phyloP scores from a whole-genome alignment of 1,140 invertebrate genomes.

The Drosophila truncata region DNA sequence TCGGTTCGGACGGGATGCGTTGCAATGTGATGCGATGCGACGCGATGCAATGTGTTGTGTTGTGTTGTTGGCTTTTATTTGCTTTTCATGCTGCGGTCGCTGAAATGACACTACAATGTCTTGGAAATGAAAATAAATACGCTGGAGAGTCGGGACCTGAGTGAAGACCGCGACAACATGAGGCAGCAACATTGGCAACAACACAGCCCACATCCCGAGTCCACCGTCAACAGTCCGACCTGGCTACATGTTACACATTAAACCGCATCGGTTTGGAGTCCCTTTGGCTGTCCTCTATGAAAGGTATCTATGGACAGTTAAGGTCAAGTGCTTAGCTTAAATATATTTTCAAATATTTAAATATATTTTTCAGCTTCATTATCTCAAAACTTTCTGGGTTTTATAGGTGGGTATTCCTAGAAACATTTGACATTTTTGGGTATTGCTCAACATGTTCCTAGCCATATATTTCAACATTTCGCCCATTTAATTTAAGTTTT shows the following conservation, averaged over 20 bases:
- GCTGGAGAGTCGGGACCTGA: slow-evolving; percentile 38
- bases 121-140: slow-evolving; percentile 82
- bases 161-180: slow-evolving; percentile 43
- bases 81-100: slow-evolving; percentile 78
- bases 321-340: not conserved
- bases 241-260: slow-evolving; percentile 81
- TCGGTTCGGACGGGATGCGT: slow-evolving; percentile 46
- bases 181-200: slow-evolving; percentile 48
- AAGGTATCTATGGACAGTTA: not conserved
- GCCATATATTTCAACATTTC: not conserved
- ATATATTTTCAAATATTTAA: not conserved
- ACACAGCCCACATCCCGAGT: slow-evolving; percentile 20
- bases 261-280: slow-evolving; percentile 39
- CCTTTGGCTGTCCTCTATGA: not conserved
- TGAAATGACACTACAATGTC: slow-evolving; percentile 83
- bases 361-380: too few species aligned
- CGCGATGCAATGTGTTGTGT: slow-evolving; percentile 20
- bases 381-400: too few species aligned
- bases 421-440: too few species aligned
- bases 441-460: not conserved
- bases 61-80: slow-evolving; percentile 67
- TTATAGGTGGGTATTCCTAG: too few species aligned
- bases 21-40: slow-evolving; percentile 39
- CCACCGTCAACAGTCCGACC: slow-evolving; percentile 40
- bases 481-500: not conserved